A percentile compares a stretch with the other conserved stretches of the same genome.
phyloP scores from a whole-genome alignment of 2,113 vertebrate genomes.

The Megaleporinus macrocephalus region DNA sequence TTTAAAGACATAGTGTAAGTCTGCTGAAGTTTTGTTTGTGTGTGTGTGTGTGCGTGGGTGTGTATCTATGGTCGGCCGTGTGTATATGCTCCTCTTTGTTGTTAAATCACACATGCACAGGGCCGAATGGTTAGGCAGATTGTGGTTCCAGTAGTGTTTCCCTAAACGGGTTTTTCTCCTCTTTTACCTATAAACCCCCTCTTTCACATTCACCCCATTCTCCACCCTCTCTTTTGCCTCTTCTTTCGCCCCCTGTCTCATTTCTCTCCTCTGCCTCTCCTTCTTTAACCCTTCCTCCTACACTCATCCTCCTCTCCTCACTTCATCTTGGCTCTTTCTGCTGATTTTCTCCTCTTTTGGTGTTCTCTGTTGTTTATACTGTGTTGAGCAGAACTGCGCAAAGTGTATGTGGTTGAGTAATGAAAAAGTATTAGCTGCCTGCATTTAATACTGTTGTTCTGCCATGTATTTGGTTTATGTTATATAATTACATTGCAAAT shows the following conservation, averaged over 20 bases:
- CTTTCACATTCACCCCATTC: slow-evolving; percentile 26
- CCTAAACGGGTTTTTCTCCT: slow-evolving; percentile 74
- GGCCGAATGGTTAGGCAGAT: slow-evolving; percentile 64
- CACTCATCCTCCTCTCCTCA: background rate
- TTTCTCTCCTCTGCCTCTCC: background rate
- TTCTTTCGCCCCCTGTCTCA: slow-evolving; percentile 6
- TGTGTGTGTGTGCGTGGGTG: slow-evolving; percentile 35
- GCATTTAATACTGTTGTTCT: too few relatives aligned
- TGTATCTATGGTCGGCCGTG: slow-evolving; percentile 38
- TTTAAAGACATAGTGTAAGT: slow-evolving; percentile 42
- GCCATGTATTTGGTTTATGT: too few relatives aligned
- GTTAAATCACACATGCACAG: slow-evolving; percentile 63
- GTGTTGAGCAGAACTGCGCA: background rate
- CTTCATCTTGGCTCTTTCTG: background rate
- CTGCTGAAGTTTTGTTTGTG: slow-evolving; percentile 19
- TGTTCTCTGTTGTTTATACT: background rate
- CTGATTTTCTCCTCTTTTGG: background rate
- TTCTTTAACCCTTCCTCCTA: background rate
- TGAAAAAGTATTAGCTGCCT: too few relatives aligned
- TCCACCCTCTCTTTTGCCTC: slow-evolving; percentile 41
- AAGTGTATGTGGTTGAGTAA: background rate
- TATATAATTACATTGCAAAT: too few relatives aligned
- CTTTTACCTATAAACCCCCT: slow-evolving; percentile 36
- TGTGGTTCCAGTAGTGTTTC: slow-evolving; percentile 73
- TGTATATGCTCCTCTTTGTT: slow-evolving; percentile 57